phyloP scores from a whole-genome alignment of 1,140 invertebrate genomes.

The Saccostrea cuccullata region DNA sequence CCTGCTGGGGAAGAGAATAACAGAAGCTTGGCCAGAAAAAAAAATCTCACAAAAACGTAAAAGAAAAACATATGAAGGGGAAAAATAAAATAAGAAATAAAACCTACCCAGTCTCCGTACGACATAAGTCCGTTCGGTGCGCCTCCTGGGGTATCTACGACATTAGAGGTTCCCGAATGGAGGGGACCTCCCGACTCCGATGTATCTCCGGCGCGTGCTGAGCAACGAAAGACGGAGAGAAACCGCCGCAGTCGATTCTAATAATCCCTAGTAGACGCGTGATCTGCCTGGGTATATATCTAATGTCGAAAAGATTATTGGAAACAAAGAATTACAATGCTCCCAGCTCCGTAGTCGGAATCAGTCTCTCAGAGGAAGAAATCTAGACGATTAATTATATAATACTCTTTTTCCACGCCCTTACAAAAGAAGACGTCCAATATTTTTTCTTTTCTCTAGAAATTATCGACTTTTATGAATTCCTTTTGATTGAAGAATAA shows the following conservation, averaged over 20 bases:
- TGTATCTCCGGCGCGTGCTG: conserved; percentile 3
- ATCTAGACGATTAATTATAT: conserved; percentile 7
- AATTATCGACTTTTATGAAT: conserved; percentile 23
- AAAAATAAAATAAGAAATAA: neutral
- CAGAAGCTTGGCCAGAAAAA: neutral
- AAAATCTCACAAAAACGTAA: neutral
- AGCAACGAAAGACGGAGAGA: neutral
- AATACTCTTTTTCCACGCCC: conserved; percentile 13
- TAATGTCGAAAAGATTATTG: neutral
- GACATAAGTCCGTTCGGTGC: conserved; percentile 26
- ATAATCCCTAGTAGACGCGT: neutral
- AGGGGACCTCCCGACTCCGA: neutral
- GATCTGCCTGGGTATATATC: neutral
- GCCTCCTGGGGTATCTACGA: neutral
- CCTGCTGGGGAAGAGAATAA: neutral
- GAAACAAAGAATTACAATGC: conserved; percentile 5
- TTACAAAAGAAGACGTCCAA: conserved; percentile 1
- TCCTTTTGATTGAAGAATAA: neutral
- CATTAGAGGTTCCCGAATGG: conserved; percentile 10
- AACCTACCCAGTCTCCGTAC: neutral
- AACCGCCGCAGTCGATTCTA: neutral
- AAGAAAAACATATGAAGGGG: neutral
- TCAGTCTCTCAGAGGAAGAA: neutral
- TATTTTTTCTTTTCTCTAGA: neutral
- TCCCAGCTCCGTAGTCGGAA: neutral